phyloP scores from a whole-genome alignment of 1,140 invertebrate genomes.

The Papilio xuthus region DNA sequence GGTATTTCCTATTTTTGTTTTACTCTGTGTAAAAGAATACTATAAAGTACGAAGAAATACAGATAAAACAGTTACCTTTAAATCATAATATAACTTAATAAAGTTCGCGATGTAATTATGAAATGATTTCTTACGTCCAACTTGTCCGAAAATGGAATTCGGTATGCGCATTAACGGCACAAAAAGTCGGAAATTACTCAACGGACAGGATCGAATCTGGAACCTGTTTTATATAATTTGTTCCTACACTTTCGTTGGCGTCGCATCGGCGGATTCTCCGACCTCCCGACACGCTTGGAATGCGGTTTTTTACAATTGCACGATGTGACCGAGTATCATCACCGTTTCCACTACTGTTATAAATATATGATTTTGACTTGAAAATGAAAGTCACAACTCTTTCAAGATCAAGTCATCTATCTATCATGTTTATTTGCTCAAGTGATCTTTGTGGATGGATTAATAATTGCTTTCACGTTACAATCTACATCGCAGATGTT shows the following conservation, averaged over 20 bases:
- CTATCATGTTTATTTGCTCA: constrained; percentile 24
- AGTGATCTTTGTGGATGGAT: constrained; percentile 15
- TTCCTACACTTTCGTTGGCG: constrained; percentile 62
- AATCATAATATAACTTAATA: neutral
- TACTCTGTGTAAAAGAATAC: neutral
- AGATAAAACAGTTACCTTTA: neutral
- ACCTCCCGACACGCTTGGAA: constrained; percentile 46
- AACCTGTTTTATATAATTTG: constrained; percentile 46
- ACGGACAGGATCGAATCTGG: constrained; percentile 42
- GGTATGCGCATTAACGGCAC: constrained; percentile 30
- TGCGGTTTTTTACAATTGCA: constrained; percentile 57
- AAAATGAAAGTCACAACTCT: constrained; percentile 48
- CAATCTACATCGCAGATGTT: constrained; percentile 7
- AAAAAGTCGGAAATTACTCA: constrained; percentile 39
- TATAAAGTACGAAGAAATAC: neutral
- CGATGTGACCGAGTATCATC: constrained; percentile 53
- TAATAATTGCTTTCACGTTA: constrained; percentile 18
- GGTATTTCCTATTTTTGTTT: neutral
- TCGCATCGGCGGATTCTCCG: constrained; percentile 39
- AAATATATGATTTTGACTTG: constrained; percentile 41
- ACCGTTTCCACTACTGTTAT: constrained; percentile 53
- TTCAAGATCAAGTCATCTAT: neutral
- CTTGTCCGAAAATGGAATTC: constrained; percentile 1
- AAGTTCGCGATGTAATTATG: constrained; percentile 26
- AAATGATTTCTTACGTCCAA: constrained; percentile 18